Evolutionary conservation across 1,140 invertebrate genomes (phyloP), one percentile per base, ranked within the genome.

Genomic region (Drosophila micromelanica): DNA sequence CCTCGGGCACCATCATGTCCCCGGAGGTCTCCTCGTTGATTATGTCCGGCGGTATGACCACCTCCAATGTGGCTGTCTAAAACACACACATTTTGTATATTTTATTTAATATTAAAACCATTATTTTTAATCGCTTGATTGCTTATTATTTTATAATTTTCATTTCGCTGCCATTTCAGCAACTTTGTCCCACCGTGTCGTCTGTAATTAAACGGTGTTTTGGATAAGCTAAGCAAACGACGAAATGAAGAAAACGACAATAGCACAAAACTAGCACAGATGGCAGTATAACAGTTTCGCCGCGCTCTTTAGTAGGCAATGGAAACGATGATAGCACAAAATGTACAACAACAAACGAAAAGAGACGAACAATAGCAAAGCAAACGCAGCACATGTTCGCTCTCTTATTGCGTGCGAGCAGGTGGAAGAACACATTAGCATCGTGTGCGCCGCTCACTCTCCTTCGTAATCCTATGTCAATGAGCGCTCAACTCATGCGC

Each of bases 31-130:
- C 96, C 81, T 97, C 96, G 78, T 96, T 96, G 59, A 97, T 94
- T 73, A 98, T 98, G 86, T 98, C 97, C 30, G 97, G 97, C 12
- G 97, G 97, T 78, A 98, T 97, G 1, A 98, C 97, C 45, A 98
- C 96, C 92, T 97, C 96, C 79, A 97, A 91, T 90, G 94, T 96
- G 68, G 96, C 96, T 49, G 96, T 97, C 96, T 97, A n/a, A 12
- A 0, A 46, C 2, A n/a, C 5, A 11, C n/a, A 52, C n/a, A n/a
- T n/a, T n/a, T n/a, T n/a, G n/a, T n/a, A n/a, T n/a, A n/a, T n/a
- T n/a, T n/a, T n/a, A n/a, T n/a, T n/a, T n/a, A n/a, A n/a, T n/a
- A n/a, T n/a, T n/a, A n/a, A n/a, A n/a, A n/a, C n/a, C n/a, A n/a
- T n/a, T n/a, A n/a, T n/a, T n/a, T n/a, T n/a, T n/a, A n/a, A n/a